Percentiles rank a stretch among this genome's conserved stretches.
Evolutionary conservation across 92 coral and sea anemone species (phyloP).

Genomic region (Epizoanthus scotinus): DNA sequence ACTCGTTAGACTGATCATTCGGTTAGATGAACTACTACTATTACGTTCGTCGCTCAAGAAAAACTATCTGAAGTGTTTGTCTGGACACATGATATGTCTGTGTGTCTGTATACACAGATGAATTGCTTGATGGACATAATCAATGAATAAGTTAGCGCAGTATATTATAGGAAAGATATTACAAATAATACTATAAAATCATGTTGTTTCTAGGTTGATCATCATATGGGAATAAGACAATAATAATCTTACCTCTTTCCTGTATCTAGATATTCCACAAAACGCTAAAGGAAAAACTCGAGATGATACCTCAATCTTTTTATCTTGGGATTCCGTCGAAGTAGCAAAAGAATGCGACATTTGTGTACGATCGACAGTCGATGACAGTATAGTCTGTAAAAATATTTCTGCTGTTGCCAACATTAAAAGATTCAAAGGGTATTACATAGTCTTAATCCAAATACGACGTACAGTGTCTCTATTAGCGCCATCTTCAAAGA

Average conservation of each 20-base stretch:
- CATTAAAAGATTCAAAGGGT: not conserved
- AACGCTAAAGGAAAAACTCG: not conserved
- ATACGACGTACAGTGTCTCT: not conserved
- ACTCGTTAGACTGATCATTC: too few relatives aligned
- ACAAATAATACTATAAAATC: too few relatives aligned
- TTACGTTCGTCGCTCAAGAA: too few relatives aligned
- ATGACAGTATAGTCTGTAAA: not conserved
- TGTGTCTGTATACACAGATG: too few relatives aligned
- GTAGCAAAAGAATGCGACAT: not conserved
- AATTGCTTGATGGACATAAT: too few relatives aligned
- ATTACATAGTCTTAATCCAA: not conserved
- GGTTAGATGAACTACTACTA: too few relatives aligned
- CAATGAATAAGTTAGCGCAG: too few relatives aligned
- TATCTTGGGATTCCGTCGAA: not conserved
- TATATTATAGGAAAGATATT: too few relatives aligned
- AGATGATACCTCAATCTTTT: not conserved
- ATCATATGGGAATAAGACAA: not conserved
- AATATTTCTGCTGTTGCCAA: not conserved
- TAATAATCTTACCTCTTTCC: not conserved
- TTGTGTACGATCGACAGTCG: not conserved
- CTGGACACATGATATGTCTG: too few relatives aligned
- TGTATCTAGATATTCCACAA: not conserved
- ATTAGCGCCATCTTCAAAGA: not conserved
- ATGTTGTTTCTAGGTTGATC: too few relatives aligned
- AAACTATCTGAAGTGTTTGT: too few relatives aligned